Base-by-base conservation (phyloP, 2,113 vertebrate species). In the Podocnemis expansa region DNA sequence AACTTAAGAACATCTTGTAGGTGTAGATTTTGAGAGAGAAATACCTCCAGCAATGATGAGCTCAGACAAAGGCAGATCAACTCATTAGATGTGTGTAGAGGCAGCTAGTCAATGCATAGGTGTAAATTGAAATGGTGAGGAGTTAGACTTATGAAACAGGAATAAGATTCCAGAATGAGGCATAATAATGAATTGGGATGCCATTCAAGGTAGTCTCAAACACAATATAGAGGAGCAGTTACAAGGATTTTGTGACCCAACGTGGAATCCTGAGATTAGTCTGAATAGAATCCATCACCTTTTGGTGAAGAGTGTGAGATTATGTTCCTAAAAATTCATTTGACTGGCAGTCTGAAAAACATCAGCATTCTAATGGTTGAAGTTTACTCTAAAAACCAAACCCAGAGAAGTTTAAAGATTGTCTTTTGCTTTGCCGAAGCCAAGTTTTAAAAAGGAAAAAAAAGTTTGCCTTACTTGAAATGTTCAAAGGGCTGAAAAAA, bases 381-480 rank as follows among this genome's bases (percentile, higher is more conserved):
- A 73, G 95, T 96, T 86, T 81, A 84, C 85, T 73, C 25, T 0
- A 0, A 52, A 80, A 91, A 90, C 52, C 76, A 86, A 87, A 90
- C 85, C 87, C 92, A 56, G 3, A 73, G 25, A 87, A 49, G 82
- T 2, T 82, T 70, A 56, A 67, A 12, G 4, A 45, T 43, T 63
- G 24, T 89, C 86, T 96, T 91, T 86, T 81, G 67, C 91, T 89
- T 90, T 82, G 78, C 38, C 91, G 49, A 96, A 96, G 81, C 38
- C 17, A 90, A 60, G 51, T 41, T 86, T 80, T 70, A 78, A 89
- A 22, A 93, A 87, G 87, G 84, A 2, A 3, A 17, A 31, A 52
- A 34, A 47, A 24, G 27, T 79, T 9, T 95, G 96, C 97, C 97
- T 98, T 98, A 97, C 87, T 96, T 95, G 93, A 97, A 94, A 78